Evolutionary conservation across 37 sponge, comb jelly and placozoan species (phyloP).

Genomic region (Bolinopsis microptera): DNA sequence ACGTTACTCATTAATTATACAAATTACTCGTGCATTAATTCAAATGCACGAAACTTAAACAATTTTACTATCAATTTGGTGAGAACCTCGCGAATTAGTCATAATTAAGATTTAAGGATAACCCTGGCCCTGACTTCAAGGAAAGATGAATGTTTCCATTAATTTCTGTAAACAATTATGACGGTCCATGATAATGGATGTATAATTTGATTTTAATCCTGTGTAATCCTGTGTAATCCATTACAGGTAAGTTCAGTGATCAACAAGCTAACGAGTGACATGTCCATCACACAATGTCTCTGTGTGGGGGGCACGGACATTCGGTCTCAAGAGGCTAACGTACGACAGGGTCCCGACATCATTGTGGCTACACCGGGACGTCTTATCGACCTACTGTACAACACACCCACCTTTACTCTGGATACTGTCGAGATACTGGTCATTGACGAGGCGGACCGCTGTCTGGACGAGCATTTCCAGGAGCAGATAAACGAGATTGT

Average conservation of each 20-base stretch:
- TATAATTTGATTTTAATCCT: no score
- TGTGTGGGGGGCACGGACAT: constrained; percentile 92
- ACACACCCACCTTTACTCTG: constrained; percentile 94
- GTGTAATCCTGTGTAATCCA: no score
- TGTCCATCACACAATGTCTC: constrained; percentile 45
- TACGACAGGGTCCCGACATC: constrained; percentile 88
- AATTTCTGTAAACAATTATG: no score
- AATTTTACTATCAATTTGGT: no score
- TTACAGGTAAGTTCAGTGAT: constrained; percentile 64
- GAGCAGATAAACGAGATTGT: constrained; percentile 96
- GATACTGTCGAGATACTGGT: constrained; percentile 89
- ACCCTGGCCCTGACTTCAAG: no score
- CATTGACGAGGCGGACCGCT: constrained; percentile 98
- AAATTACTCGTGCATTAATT: no score
- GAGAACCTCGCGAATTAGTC: no score
- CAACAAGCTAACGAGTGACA: background rate
- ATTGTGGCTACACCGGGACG: constrained; percentile 95
- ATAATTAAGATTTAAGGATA: no score
- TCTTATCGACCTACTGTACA: constrained; percentile 93
- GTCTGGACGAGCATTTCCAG: constrained; percentile 92
- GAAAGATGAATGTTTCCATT: no score
- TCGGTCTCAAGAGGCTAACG: constrained; percentile 81
- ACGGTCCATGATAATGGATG: no score
- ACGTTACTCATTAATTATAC: no score
- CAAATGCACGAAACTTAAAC: no score